A percentile compares a stretch with the other conserved stretches of the same genome.
phyloP scores from a whole-genome alignment of 2,888 invertebrate species.

The Branchellion lobata region DNA sequence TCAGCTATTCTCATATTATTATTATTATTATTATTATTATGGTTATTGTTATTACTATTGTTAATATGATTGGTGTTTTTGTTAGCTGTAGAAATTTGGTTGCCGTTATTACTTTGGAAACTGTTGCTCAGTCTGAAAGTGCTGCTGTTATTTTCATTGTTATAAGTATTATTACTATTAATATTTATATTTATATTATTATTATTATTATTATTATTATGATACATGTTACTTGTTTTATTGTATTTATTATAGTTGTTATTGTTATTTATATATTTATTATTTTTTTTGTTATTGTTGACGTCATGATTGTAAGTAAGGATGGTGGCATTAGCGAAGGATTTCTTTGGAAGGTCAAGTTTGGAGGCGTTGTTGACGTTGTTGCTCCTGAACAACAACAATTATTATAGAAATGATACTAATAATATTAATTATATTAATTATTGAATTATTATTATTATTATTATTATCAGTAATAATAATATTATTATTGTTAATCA shows the following conservation, averaged over 20 bases:
- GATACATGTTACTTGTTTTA: background rate
- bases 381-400: background rate
- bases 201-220: conserved; percentile 9
- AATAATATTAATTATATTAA: too few species aligned
- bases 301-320: background rate
- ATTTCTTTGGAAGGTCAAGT: background rate
- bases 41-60: background rate
- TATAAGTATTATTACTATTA: background rate
- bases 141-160: background rate
- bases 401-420: background rate
- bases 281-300: background rate
- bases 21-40: conserved; percentile 8
- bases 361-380: background rate
- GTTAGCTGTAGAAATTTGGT: too few species aligned
- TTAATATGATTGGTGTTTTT: background rate
- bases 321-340: background rate
- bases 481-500: too few species aligned
- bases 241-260: background rate
- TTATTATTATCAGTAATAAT: too few species aligned
- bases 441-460: too few species aligned
- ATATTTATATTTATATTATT: background rate
- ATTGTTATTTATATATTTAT: background rate
- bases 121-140: too few species aligned
- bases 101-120: too few species aligned
- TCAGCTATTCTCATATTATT: background rate